Conservation (phyloP, 2,797 vertebrate species). For the Phrynocephalus guinanensis region DNA sequence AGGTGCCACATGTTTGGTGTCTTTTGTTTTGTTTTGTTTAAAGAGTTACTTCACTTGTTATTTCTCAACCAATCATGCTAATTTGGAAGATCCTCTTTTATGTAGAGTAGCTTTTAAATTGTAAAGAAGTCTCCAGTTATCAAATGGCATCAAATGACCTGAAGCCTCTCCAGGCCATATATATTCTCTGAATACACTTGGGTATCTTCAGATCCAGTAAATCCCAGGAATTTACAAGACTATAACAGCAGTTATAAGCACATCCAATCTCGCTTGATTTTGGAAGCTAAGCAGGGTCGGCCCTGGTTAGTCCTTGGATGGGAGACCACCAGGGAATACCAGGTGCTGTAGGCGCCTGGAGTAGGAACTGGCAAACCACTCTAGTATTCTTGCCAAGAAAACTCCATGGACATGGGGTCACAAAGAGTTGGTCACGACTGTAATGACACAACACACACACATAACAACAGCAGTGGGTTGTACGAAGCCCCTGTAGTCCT, state of each 20-base stretch:
- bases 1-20: too few relatives aligned
- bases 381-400: too few relatives aligned
- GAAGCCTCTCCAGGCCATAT: not conserved
- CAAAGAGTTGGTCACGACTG: too few relatives aligned
- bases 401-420: too few relatives aligned
- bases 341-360: too few relatives aligned
- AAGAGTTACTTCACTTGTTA: slow-evolving; percentile 7
- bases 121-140: not conserved
- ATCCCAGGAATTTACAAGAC: not conserved
- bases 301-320: too few relatives aligned
- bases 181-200: not conserved
- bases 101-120: not conserved
- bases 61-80: not conserved
- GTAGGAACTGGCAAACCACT: too few relatives aligned
- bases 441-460: too few relatives aligned
- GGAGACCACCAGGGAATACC: too few relatives aligned
- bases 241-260: not conserved
- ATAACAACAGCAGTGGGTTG: not conserved
- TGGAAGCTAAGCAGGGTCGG: too few relatives aligned
- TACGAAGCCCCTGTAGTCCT: not conserved
- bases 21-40: not conserved
- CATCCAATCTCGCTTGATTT: too few relatives aligned
- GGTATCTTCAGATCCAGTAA: not conserved
- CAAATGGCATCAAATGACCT: not conserved
- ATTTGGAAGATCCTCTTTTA: slow-evolving; percentile 15